Evolutionary conservation across 2,797 vertebrate species (phyloP), one percentile per base, ranked within the genome.

Genomic region (Lophotriccus pileatus): DNA sequence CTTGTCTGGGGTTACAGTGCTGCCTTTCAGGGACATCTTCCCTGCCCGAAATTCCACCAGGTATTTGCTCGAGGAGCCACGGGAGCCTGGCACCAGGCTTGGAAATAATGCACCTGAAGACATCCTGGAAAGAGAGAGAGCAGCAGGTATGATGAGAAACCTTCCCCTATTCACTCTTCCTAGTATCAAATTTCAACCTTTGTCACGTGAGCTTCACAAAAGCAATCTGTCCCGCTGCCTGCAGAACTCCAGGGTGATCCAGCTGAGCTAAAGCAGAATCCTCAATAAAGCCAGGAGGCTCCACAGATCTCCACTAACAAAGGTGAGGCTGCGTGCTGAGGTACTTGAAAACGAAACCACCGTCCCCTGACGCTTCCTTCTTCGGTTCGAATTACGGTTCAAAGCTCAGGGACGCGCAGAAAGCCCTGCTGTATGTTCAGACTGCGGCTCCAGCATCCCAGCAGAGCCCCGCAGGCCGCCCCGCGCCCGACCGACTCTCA

Each of bases 21-120:
- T 99, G 34, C 99, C 98, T 93, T 99, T 99, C 86, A 99, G 70
- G 21, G 98, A 98, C 99, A 99, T 99, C 93, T 99, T 99, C 36
- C 99, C 99, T 4, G 99, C 99, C 15, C 99, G 98, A 64, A 99
- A 99, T 97, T 99, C 99, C 76, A 99, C 99, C 93, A 99, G 92
- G 79, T 99, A 99, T 91, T 99, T 99, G 96, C 98, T 99, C 18
- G 99, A 99, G 49, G 98, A 99, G 74, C 99, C 99, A 3, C 99
- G 98, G 28, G 99, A 99, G 87, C 99, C 99, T 10, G 99, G 99
- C 43, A 98, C 99, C 98, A 99, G 95, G 96, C 99, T 99, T 4
- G 99, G 99, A 82, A 99, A 99, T 66, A 99, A 98, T 1, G 99
- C 99, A 12, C 99, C 99, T 0, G 99, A 99, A 24, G 99, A 99